A percentile compares a stretch with the other conserved stretches of the same genome.
These are phyloP conservation scores for Mesaphorura yosii DNA, from an alignment of 1,140 invertebrate genomes.

Conservation along the genomic window DNA sequence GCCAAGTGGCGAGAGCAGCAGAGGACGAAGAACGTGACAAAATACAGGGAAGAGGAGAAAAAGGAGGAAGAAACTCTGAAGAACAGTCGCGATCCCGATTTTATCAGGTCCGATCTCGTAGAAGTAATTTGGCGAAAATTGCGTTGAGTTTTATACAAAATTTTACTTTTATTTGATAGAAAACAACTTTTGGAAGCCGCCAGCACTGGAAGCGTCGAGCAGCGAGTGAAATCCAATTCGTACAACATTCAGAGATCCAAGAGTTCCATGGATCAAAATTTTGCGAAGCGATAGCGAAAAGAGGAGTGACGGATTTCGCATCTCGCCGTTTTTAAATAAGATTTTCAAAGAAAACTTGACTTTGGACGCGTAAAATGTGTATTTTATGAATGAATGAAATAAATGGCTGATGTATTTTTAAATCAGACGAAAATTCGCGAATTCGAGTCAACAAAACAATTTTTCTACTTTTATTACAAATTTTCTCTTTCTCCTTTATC, in stretches of 20 bases:
- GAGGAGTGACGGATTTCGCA: too few species aligned
- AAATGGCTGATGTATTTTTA: too few species aligned
- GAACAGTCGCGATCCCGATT: conserved; percentile 40
- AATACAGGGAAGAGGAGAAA: conserved; percentile 50
- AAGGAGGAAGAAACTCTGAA: conserved; percentile 44
- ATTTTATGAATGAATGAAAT: too few species aligned
- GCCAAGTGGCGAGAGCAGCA: conserved; percentile 58
- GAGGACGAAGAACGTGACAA: conserved; percentile 49
- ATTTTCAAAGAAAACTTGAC: too few species aligned
- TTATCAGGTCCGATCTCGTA: conserved; percentile 46
- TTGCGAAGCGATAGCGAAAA: conserved; percentile 53
- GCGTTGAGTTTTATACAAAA: not conserved
- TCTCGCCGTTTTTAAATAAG: too few species aligned
- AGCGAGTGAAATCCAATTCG: conserved; percentile 64
- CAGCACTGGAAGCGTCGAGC: conserved; percentile 52
- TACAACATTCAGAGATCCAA: conserved; percentile 64
- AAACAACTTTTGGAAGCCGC: conserved; percentile 57
- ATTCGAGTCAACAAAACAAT: too few species aligned
- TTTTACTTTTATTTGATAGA: conserved; percentile 36
- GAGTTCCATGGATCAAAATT: conserved; percentile 56
- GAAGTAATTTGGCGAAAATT: not conserved
- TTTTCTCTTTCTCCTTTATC: too few species aligned
- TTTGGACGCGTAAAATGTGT: too few species aligned
- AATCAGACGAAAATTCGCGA: too few species aligned
- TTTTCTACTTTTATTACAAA: too few species aligned